Conservation (phyloP, 1,140 invertebrate species). For the Cherax quadricarinatus region DNA sequence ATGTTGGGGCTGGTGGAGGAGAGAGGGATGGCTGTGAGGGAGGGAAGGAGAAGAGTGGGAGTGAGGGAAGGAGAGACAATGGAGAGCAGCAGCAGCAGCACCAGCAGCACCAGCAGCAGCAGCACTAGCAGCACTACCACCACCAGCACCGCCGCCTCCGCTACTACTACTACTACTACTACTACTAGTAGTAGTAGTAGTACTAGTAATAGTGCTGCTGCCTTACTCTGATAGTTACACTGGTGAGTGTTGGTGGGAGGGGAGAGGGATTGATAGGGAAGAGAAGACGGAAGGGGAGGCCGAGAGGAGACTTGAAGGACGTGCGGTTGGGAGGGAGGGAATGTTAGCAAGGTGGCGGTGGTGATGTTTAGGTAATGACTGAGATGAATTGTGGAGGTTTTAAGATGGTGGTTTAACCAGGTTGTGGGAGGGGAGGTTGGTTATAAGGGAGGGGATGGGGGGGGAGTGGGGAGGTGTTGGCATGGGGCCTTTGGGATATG, state of each 20-base stretch:
- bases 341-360: background rate
- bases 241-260: background rate
- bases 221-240: background rate
- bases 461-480: background rate
- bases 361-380: conserved; percentile 48
- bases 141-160: too few species aligned
- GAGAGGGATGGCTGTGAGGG: background rate
- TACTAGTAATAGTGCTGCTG: background rate
- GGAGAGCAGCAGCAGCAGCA: background rate
- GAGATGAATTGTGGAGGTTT: conserved; percentile 35
- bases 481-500: background rate
- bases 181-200: conserved; percentile 4
- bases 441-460: background rate
- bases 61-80: background rate
- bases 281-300: background rate
- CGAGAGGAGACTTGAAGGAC: background rate
- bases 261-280: background rate
- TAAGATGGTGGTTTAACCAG: conserved; percentile 30
- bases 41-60: too few species aligned
- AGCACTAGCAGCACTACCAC: background rate
- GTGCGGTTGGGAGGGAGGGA: background rate
- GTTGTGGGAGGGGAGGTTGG: conserved; percentile 9
- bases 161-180: too few species aligned
- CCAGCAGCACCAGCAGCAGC: background rate
- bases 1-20: background rate